phyloP scores from a whole-genome alignment of 2,113 vertebrate genomes.

The Eudyptes chrysolophus region DNA sequence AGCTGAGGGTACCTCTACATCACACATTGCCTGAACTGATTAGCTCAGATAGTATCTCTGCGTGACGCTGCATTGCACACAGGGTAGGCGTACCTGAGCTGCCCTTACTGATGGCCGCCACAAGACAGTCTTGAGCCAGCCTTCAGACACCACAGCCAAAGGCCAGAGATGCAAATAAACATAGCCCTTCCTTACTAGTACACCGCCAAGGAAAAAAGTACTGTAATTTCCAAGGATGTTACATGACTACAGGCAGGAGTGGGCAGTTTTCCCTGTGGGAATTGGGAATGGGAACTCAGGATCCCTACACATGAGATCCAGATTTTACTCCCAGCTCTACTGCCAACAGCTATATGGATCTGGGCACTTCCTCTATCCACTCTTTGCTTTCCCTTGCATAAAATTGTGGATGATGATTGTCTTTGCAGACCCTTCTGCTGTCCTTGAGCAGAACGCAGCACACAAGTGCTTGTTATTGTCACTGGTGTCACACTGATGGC shows the following conservation, averaged over 20 bases:
- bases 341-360: neutral
- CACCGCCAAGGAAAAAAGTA: neutral
- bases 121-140: neutral
- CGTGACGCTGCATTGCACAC: rapidly evolving
- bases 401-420: neutral
- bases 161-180: neutral
- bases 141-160: neutral
- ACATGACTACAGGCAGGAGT: neutral
- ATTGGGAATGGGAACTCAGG: neutral
- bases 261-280: neutral
- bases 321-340: neutral
- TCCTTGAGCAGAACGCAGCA: neutral
- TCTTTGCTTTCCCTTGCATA: neutral
- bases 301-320: neutral
- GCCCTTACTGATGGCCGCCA: neutral
- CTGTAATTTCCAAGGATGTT: neutral
- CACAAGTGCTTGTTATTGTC: neutral
- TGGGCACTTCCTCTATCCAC: neutral
- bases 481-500: neutral
- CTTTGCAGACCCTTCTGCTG: neutral
- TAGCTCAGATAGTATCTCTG: neutral
- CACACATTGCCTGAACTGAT: neutral
- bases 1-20: neutral
- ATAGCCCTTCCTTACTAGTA: neutral
- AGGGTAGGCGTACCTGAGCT: neutral